phyloP scores from a whole-genome alignment of 2,797 vertebrate genomes.

The Clamator glandarius region DNA sequence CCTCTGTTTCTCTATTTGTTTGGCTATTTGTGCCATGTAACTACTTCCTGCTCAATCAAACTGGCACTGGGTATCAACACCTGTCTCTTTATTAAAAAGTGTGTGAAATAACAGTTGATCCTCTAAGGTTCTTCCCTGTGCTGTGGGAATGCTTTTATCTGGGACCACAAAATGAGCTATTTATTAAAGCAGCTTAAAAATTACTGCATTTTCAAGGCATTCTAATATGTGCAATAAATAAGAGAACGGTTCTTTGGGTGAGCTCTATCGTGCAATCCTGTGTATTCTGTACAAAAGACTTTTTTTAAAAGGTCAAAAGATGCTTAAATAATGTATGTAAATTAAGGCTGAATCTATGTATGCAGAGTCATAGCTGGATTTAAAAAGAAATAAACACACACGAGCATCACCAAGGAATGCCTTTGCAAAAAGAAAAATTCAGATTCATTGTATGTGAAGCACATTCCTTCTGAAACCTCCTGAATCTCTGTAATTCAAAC shows the following conservation, averaged over 20 bases:
- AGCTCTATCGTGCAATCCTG: too few species aligned
- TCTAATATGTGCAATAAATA: neutral
- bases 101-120: neutral
- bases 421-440: neutral
- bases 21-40: neutral
- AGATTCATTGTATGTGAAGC: neutral
- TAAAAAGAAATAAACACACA: neutral
- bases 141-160: neutral
- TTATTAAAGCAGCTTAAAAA: neutral
- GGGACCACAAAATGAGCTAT: neutral
- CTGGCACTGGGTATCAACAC: neutral
- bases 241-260: accelerated
- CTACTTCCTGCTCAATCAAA: neutral
- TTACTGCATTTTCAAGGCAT: neutral
- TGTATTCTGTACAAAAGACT: neutral
- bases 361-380: neutral
- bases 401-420: neutral
- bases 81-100: neutral
- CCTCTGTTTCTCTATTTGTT: neutral
- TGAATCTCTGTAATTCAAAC: neutral
- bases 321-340: neutral
- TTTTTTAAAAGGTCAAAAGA: neutral
- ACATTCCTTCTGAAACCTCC: neutral
- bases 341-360: neutral
- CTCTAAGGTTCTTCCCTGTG: neutral